Conservation (phyloP, 2,888 invertebrate species). For the Rhyacophila evoluta region DNA sequence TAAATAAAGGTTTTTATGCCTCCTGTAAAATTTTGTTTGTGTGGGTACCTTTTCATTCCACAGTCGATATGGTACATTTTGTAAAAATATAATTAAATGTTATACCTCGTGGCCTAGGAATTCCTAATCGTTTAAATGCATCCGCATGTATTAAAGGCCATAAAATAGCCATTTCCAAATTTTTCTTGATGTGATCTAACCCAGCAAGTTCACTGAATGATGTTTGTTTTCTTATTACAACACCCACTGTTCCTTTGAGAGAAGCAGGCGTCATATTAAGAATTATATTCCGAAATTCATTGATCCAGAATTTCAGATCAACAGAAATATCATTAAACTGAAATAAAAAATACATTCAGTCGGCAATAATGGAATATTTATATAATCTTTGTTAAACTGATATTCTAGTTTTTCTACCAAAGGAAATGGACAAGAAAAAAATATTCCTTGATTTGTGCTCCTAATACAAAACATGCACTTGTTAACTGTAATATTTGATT, state of each 20-base stretch:
- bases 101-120: conserved; percentile 68
- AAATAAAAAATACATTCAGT: not conserved
- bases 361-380: no score
- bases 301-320: conserved; percentile 41
- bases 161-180: conserved; percentile 68
- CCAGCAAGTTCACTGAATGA: conserved; percentile 71
- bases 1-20: no score
- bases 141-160: conserved; percentile 71
- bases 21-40: no score
- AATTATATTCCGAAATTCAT: conserved; percentile 57
- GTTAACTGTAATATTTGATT: no score
- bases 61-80: no score
- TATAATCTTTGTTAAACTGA: no score
- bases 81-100: no score
- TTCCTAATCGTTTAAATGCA: conserved; percentile 69
- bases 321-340: not conserved
- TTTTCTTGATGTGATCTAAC: conserved; percentile 66
- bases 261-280: conserved; percentile 62
- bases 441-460: no score
- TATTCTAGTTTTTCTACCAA: no score
- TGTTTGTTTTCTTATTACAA: conserved; percentile 60
- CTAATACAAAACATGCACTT: no score
- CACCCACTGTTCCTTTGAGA: conserved; percentile 64
- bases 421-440: no score
- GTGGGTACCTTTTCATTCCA: no score